Evolutionary conservation across 2,797 vertebrate species (phyloP).

Genomic region (Halcyon chelicuti): DNA sequence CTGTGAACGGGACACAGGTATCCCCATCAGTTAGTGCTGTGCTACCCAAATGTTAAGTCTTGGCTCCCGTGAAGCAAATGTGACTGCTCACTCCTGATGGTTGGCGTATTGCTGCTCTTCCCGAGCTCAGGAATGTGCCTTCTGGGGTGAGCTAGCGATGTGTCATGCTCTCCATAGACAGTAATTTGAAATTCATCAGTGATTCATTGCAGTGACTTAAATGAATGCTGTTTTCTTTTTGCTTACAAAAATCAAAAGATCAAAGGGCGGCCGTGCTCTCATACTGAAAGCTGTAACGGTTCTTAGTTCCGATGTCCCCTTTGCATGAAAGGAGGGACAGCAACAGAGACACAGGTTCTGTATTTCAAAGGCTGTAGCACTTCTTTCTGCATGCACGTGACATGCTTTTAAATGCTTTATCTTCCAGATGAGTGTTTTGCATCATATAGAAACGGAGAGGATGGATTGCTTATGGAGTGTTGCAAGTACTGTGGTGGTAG

Average conservation of each 20-base stretch:
- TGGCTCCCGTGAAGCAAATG: neutral
- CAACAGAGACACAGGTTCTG: neutral
- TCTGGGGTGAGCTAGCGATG: neutral
- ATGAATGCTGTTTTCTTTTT: neutral
- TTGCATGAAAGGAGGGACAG: neutral
- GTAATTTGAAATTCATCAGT: neutral
- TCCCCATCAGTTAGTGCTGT: neutral
- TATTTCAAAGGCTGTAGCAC: neutral
- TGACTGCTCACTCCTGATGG: neutral
- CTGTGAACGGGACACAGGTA: neutral
- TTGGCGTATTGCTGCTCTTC: neutral
- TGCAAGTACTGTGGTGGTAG: neutral
- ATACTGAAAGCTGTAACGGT: neutral
- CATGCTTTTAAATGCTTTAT: neutral
- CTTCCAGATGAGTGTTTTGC: neutral
- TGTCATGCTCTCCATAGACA: neutral
- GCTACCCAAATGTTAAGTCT: neutral
- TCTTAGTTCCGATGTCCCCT: neutral
- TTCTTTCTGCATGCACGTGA: neutral
- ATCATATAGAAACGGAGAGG: neutral
- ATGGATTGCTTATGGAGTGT: neutral
- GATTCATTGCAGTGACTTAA: neutral
- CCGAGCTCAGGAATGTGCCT: neutral
- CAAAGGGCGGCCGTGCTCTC: neutral
- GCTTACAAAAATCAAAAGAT: neutral